Base-by-base conservation (phyloP, 23 tunicate genomes). In the Pegea sp. region DNA sequence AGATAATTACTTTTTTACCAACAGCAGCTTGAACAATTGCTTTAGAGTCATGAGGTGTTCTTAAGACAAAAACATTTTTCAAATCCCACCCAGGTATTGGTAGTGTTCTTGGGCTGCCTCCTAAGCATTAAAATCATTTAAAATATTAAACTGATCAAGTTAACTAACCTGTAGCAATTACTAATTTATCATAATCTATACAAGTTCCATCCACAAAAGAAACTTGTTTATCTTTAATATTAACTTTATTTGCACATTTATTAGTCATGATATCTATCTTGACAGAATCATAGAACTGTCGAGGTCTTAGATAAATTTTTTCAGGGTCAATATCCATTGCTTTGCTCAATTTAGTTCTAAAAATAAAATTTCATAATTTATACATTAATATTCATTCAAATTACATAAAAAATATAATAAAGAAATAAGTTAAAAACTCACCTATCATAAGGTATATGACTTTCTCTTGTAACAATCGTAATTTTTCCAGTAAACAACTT, bases 41-140 rank as follows among this genome's bases (percentile, higher is more conserved):
- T 13, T 54, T 62, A 5, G 93, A 69, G 66, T 81, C 93, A 34
- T 71, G 66, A 11, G 71, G 80, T 22, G 61, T 72, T 28, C 93
- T 64, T 33, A 81, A 67, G 3, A 72, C 75, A 43, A 24, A 62
- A 19, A 81, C 93, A 61, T 81, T 81, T 34, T 65, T 55, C 61
- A 72, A 49, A 5, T 58, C 70, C 93, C 93, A 81, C 1, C 93
- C 93, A 53, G 93, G 93, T 3, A 81, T 67, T 2, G 80, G 93
- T 22, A 81, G 26, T 1, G 70, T 61, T 20, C 93, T 57, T 2
- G 93, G 93, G 26, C 29, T 55, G 11, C 77, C 72, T 32, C 93
- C 93, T 81, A 52, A 3, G 33, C 22, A 8, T 38, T 38, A 38
- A 38, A 38, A 38, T 8, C 46, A 8, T 38, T 38, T 38, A 38